Conservation (phyloP, 1,140 invertebrate species). For the Hylyphantes graminicola region DNA sequence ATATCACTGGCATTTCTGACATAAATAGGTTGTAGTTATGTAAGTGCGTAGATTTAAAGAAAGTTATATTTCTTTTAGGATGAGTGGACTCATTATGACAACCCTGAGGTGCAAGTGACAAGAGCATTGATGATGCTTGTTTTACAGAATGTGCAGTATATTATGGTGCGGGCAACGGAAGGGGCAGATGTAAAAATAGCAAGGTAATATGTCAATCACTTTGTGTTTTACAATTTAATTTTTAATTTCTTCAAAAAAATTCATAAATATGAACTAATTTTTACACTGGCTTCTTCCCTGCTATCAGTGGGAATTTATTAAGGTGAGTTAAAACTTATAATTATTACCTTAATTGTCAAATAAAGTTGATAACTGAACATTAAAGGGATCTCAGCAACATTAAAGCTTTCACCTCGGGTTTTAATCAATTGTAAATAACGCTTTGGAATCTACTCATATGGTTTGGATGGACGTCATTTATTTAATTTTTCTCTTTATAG, state of each 20-base stretch:
- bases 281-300: neutral
- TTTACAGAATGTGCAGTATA: slow-evolving; percentile 84
- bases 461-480: too few species aligned
- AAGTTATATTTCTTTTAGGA: slow-evolving; percentile 64
- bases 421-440: too few species aligned
- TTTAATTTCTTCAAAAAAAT: neutral
- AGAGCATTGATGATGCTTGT: slow-evolving; percentile 87
- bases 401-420: too few species aligned
- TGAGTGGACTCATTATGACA: slow-evolving; percentile 75
- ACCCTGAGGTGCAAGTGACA: slow-evolving; percentile 74
- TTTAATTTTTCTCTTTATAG: slow-evolving; percentile 68
- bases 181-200: slow-evolving; percentile 66
- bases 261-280: neutral
- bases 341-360: neutral
- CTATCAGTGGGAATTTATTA: slow-evolving; percentile 44
- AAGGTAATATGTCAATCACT: slow-evolving; percentile 59
- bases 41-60: slow-evolving; percentile 1
- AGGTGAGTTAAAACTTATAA: slow-evolving; percentile 26
- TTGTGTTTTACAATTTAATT: neutral
- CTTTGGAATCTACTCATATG: too few species aligned
- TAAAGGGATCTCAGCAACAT: too few species aligned
- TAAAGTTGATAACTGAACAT: neutral
- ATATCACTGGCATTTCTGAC: neutral
- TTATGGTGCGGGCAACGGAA: slow-evolving; percentile 81
- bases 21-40: neutral